Evolutionary conservation across 2,113 vertebrate species (phyloP), one percentile per base, ranked within the genome.

Genomic region (Parus major): DNA sequence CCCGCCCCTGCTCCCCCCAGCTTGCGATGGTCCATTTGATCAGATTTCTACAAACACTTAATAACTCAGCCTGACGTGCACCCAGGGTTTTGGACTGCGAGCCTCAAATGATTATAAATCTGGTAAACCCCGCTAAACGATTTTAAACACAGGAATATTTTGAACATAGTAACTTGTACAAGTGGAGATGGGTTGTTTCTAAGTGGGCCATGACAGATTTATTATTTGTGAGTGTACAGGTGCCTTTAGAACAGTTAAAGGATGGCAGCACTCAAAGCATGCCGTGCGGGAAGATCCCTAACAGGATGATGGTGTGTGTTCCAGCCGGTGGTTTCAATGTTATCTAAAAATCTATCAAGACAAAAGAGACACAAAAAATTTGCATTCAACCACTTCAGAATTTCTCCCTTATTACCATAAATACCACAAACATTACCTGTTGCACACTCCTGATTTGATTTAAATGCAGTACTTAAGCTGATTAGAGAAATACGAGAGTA

Each of bases 381-480:
- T 96, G 82, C 93, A 96, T 96, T 90, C 82, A 96, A 20, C 79
- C 76, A 57, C 92, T 96, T 95, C 81, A 96, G 91, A 91, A 91
- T 93, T 95, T 95, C 76, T 95, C 92, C 92, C 88, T 93, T 96
- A 96, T 97, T 97, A 95, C 53, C 95, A 96, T 97, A 96, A 96
- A 96, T 92, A 94, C 71, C 85, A 88, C 79, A 94, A 96, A 96
- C 80, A 93, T 86, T 95, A 97, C 96, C 93, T 96, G 90, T 97
- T 96, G 92, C 90, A 96, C 57, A 61, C 79, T 90, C 76, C 64
- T 96, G 95, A 94, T 97, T 96, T 97, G 94, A 97, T 96, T 96
- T 97, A 97, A 93, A 96, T 96, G 95, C 82, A 88, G 82, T 96
- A 95, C 94, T 96, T 96, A 94, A 96, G 82, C 88, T 97, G 95